These are phyloP conservation scores for Chlamydotis undulata DNA, from an alignment of 2,113 vertebrate genomes.

Conservation along the genomic window DNA sequence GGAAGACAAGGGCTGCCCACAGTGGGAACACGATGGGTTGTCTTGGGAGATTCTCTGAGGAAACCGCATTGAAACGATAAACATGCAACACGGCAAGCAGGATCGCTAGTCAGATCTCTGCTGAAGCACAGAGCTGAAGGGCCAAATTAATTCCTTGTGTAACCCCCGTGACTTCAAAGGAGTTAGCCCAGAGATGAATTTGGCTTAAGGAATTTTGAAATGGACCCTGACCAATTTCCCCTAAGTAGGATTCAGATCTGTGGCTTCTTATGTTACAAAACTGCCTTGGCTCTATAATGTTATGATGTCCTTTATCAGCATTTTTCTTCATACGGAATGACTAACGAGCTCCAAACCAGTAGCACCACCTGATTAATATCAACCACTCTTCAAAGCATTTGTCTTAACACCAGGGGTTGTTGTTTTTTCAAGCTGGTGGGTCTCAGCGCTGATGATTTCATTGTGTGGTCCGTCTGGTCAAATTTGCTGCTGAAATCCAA, in stretches of 20 bases:
- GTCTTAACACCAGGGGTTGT: constrained; percentile 54
- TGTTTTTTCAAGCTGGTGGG: constrained; percentile 56
- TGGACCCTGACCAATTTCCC: constrained; percentile 32
- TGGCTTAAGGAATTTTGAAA: constrained; percentile 54
- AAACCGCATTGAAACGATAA: constrained; percentile 21
- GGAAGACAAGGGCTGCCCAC: background rate
- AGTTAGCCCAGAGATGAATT: constrained; percentile 6
- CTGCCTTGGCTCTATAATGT: background rate
- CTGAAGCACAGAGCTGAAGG: background rate
- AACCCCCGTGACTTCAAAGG: constrained; percentile 50
- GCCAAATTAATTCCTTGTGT: constrained; percentile 51
- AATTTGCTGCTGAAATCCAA: constrained; percentile 54
- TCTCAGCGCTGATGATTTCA: constrained; percentile 56
- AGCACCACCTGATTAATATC: constrained; percentile 66
- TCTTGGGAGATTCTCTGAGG: constrained; percentile 1
- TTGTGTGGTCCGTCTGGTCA: constrained; percentile 62
- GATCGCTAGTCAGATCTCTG: background rate
- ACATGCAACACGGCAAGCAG: background rate
- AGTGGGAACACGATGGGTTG: background rate
- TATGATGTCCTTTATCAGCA: constrained; percentile 40
- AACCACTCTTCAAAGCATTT: constrained; percentile 64
- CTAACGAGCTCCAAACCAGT: constrained; percentile 56
- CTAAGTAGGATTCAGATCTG: constrained; percentile 5
- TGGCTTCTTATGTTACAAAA: constrained; percentile 54
- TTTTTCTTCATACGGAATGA: constrained; percentile 39